A percentile compares a stretch with the other conserved stretches of the same genome.
Evolutionary conservation across 2,888 invertebrate species (phyloP).

Genomic region (Nomada fabriciana): DNA sequence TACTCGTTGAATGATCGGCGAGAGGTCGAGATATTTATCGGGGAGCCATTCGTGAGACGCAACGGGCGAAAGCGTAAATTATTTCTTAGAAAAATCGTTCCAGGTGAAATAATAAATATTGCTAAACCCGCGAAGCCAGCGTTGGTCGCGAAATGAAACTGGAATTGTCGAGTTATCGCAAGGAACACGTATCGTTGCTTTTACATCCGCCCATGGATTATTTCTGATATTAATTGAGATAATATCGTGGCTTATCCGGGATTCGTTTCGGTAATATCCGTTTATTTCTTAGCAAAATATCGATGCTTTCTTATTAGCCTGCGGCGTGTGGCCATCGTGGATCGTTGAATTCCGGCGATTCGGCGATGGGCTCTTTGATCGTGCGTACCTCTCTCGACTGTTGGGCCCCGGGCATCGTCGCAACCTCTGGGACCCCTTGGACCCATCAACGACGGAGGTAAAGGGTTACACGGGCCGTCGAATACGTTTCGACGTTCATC

Average conservation of each 20-base stretch:
- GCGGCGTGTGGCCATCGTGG: constrained; percentile 63
- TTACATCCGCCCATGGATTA: neutral
- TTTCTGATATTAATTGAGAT: constrained; percentile 48
- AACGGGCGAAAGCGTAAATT: too few species aligned
- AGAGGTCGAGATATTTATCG: neutral
- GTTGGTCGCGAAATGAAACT: too few species aligned
- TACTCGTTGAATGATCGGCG: constrained; percentile 10
- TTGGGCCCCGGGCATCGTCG: constrained; percentile 62
- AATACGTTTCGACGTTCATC: constrained; percentile 29
- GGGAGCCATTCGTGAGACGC: neutral
- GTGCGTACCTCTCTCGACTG: constrained; percentile 63
- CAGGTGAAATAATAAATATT: too few species aligned
- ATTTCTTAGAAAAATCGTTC: too few species aligned
- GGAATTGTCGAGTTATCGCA: too few species aligned
- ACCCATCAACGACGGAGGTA: constrained; percentile 41
- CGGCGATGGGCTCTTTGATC: constrained; percentile 74
- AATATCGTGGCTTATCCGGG: constrained; percentile 31
- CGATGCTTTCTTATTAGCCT: constrained; percentile 60
- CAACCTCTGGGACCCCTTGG: constrained; percentile 69
- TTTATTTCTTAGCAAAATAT: constrained; percentile 64
- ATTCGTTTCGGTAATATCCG: constrained; percentile 40
- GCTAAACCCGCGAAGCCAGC: too few species aligned
- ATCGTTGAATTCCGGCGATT: constrained; percentile 70
- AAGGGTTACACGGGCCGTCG: constrained; percentile 52
- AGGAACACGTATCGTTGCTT: too few species aligned